Conservation (phyloP, 2,888 invertebrate species). For the Stenurella melanura region DNA sequence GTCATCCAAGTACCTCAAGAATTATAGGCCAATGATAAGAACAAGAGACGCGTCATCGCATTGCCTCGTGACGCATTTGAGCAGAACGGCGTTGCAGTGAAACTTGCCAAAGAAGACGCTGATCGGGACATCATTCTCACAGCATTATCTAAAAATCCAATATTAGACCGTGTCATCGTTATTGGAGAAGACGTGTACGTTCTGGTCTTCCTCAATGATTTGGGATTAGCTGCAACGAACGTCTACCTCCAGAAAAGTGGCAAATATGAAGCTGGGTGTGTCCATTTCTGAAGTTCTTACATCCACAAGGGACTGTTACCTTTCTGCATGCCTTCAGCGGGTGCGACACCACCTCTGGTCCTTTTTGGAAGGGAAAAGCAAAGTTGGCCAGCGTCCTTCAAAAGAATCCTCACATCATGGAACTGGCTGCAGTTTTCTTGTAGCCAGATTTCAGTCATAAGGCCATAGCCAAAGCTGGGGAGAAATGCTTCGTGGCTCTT, state of each 20-base stretch:
- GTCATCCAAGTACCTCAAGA: background rate
- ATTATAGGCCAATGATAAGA: too few species aligned
- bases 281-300: background rate
- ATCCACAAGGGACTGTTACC: background rate
- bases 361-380: background rate
- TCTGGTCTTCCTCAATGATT: background rate
- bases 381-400: background rate
- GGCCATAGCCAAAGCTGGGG: background rate
- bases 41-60: too few species aligned
- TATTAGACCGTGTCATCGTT: background rate
- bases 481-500: background rate
- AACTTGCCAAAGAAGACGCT: too few species aligned
- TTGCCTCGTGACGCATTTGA: too few species aligned
- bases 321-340: background rate
- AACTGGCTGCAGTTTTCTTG: background rate
- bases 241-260: background rate
- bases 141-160: too few species aligned
- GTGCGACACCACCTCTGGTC: too few species aligned
- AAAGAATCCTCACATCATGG: background rate
- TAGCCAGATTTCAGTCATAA: too few species aligned
- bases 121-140: too few species aligned
- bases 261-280: background rate
- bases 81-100: too few species aligned
- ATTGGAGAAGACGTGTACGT: too few species aligned
- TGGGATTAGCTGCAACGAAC: background rate